Evolutionary conservation across 2,797 vertebrate genomes (phyloP).

Genomic region (Chloroceryle amazona): DNA sequence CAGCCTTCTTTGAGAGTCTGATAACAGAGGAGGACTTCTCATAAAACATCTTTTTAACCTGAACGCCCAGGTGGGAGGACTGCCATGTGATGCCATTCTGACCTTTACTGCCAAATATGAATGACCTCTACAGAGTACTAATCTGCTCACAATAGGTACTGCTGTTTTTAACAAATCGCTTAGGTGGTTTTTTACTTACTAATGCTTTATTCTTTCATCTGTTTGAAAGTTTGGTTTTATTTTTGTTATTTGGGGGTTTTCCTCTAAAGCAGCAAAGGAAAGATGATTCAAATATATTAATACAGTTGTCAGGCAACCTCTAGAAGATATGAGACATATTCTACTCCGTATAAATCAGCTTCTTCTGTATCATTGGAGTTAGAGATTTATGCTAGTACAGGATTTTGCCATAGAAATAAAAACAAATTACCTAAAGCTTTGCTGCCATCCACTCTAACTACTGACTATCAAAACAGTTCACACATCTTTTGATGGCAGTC

Average conservation of each 20-base stretch:
- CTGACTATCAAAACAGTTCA: neutral
- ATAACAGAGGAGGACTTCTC: neutral
- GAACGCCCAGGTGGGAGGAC: neutral
- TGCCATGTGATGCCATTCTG: neutral
- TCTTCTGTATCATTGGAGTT: neutral
- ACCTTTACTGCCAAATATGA: neutral
- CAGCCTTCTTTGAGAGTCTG: neutral
- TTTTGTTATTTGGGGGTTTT: neutral
- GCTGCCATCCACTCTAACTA: neutral
- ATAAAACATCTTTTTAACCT: conserved; percentile 27
- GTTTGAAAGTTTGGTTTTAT: neutral
- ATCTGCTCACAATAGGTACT: neutral
- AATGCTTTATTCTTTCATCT: neutral
- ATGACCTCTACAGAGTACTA: neutral
- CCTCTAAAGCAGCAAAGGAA: neutral
- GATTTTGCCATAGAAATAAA: neutral
- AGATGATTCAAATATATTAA: neutral
- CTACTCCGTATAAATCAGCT: neutral
- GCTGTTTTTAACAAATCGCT: neutral
- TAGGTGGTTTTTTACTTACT: neutral
- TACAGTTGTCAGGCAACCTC: neutral
- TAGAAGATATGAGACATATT: neutral
- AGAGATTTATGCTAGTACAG: neutral
- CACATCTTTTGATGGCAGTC: neutral
- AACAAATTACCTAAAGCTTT: neutral